Conservation (phyloP, 2,888 invertebrate species). For the Venustoraphidia nigricollis region DNA sequence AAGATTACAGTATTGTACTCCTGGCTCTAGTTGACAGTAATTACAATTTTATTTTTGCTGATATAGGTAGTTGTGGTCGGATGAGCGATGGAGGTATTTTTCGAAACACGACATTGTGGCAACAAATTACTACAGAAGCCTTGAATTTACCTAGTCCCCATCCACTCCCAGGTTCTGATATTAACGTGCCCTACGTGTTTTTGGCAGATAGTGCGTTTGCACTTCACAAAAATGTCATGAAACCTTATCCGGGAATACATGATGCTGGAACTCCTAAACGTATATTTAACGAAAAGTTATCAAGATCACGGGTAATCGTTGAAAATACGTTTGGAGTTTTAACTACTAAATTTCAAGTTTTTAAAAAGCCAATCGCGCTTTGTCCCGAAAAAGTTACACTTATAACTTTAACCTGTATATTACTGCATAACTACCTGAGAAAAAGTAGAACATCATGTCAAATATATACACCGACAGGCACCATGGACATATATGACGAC, state of each 20-base stretch:
- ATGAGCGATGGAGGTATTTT: conserved; percentile 15
- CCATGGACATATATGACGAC: no score
- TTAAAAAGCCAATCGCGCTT: not conserved
- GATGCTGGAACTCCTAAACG: conserved; percentile 10
- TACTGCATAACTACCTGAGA: no score
- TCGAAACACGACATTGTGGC: conserved; percentile 7
- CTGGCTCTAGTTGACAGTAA: conserved; percentile 15
- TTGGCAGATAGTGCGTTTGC: conserved; percentile 9
- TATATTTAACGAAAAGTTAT: conserved; percentile 12
- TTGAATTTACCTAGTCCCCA: conserved; percentile 5
- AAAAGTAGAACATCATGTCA: no score
- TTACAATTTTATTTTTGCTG: conserved; percentile 17
- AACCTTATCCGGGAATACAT: conserved; percentile 12
- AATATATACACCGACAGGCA: no score
- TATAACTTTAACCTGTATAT: no score
- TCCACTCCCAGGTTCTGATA: conserved; percentile 9
- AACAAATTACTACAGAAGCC: conserved; percentile 7
- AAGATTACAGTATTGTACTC: conserved; percentile 15
- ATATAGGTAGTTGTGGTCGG: conserved; percentile 18
- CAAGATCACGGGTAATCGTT: conserved; percentile 10
- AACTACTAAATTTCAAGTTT: conserved; percentile 7
- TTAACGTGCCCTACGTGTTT: conserved; percentile 12
- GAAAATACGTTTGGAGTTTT: conserved; percentile 13
- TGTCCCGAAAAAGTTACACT: no score
- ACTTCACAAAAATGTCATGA: conserved; percentile 10